These are phyloP conservation scores for Trinectes maculatus DNA, from an alignment of 2,113 vertebrate species.

Conservation along the genomic window DNA sequence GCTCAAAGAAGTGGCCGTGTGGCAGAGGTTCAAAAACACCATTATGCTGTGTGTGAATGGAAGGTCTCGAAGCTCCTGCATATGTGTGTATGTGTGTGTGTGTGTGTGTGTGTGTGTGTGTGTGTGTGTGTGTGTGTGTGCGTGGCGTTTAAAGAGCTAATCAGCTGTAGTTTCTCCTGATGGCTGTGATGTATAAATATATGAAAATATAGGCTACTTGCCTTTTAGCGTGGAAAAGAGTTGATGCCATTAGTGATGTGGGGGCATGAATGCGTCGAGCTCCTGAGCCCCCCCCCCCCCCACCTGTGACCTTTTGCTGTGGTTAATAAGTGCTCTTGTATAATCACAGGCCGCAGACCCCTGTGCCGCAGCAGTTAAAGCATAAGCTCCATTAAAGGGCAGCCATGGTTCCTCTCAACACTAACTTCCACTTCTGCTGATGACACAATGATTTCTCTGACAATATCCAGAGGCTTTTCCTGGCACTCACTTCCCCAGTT, in stretches of 20 bases:
- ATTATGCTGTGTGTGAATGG: constrained; percentile 57
- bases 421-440: constrained; percentile 24
- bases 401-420: constrained; percentile 43
- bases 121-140: too few relatives aligned
- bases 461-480: constrained; percentile 21
- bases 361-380: constrained; percentile 38
- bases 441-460: constrained; percentile 42
- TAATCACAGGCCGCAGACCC: constrained; percentile 54
- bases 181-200: background rate
- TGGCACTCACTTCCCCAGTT: too few relatives aligned
- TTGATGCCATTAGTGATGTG: too few relatives aligned
- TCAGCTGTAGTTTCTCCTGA: constrained; percentile 10
- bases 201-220: too few relatives aligned
- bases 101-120: too few relatives aligned
- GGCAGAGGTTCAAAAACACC: constrained; percentile 63
- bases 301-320: constrained; percentile 61
- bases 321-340: constrained; percentile 47
- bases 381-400: constrained; percentile 49
- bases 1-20: constrained; percentile 62
- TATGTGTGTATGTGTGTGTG: background rate
- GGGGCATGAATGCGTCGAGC: too few relatives aligned
- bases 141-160: constrained; percentile 1
- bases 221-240: too few relatives aligned
- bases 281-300: constrained; percentile 10
- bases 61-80: constrained; percentile 19